Base-by-base conservation (phyloP, 2,113 vertebrate species). In the Prolemur simus region DNA sequence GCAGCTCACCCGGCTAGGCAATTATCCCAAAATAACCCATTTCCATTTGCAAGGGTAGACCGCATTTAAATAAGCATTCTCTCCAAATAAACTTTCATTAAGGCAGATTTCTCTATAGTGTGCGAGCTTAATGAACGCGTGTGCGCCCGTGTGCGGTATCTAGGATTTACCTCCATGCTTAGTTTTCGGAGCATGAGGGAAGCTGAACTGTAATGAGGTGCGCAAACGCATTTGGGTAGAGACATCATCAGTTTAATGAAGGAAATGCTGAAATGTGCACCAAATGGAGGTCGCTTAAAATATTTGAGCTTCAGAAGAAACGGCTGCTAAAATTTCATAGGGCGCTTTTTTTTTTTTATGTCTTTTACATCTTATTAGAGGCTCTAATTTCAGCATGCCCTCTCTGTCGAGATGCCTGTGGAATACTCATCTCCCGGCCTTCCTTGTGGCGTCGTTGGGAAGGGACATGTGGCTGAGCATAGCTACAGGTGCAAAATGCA, bases 21-120 rank as follows among this genome's bases (percentile, higher is more conserved):
- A 92, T 98, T 98, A 97, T 95, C 96, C 87, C 6, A 77, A 94
- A 97, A 97, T 97, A 97, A 84, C 89, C 97, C 95, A 39, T 89
- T 95, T 95, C 93, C 91, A 84, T 89, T 95, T 93, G 78, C 93
- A 68, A 93, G 96, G 87, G 86, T 49, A 94, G 88, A 91, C 97
- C 89, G 89, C 63, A 91, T 96, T 97, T 97, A 93, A 96, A 96
- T 92, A 96, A 95, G 89, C 92, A 95, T 98, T 96, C 89, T 97
- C 95, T 97, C 81, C 87, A 60, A 94, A 90, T 96, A 87, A 93
- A 94, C 87, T 93, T 96, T 73, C 94, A 93, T 96, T 89, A 89
- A 96, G 91, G 83, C 93, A 56, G 89, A 68, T 64, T 87, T 92
- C 60, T 94, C 80, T 32, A 6, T 81, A 7, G 68, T 17, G 42